Conservation (phyloP, 2,888 invertebrate species). For the Rhagophthalmus giganteus region DNA sequence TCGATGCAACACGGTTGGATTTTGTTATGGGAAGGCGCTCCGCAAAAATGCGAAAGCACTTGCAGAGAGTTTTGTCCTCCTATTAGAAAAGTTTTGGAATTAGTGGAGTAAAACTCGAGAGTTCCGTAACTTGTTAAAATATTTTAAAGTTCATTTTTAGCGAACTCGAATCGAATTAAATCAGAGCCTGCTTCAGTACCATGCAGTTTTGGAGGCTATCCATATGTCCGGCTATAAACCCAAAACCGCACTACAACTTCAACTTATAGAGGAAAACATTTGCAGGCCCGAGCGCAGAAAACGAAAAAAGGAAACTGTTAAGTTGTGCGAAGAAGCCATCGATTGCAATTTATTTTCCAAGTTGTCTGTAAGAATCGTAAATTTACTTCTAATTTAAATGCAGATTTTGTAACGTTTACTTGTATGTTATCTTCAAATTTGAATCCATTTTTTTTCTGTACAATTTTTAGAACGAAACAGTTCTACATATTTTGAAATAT, state of each 20-base stretch:
- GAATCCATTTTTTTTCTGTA: no score
- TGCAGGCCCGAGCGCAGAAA: no score
- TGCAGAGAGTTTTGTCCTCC: slow-evolving; percentile 79
- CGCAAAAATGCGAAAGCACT: slow-evolving; percentile 60
- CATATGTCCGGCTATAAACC: slow-evolving; percentile 67
- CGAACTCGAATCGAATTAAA: slow-evolving; percentile 84
- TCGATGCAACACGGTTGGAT: slow-evolving; percentile 63
- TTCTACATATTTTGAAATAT: slow-evolving; percentile 76
- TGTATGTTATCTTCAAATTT: slow-evolving; percentile 21
- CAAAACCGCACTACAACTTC: slow-evolving; percentile 38
- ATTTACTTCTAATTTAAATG: no score
- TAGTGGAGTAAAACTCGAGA: slow-evolving; percentile 65
- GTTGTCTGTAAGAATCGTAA: slow-evolving; percentile 50
- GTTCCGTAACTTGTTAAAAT: no score
- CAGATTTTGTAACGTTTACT: no score
- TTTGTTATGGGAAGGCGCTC: slow-evolving; percentile 75
- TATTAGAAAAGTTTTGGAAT: slow-evolving; percentile 61
- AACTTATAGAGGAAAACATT: no score
- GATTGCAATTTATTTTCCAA: slow-evolving; percentile 36
- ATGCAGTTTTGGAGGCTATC: slow-evolving; percentile 86
- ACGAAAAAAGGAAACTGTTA: no score
- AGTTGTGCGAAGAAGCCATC: no score
- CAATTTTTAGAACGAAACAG: slow-evolving; percentile 80
- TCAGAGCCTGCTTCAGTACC: slow-evolving; percentile 78
- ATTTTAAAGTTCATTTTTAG: no score